Base-by-base conservation (phyloP, 2,888 invertebrate genomes). In the Standfussiana lucernea region DNA sequence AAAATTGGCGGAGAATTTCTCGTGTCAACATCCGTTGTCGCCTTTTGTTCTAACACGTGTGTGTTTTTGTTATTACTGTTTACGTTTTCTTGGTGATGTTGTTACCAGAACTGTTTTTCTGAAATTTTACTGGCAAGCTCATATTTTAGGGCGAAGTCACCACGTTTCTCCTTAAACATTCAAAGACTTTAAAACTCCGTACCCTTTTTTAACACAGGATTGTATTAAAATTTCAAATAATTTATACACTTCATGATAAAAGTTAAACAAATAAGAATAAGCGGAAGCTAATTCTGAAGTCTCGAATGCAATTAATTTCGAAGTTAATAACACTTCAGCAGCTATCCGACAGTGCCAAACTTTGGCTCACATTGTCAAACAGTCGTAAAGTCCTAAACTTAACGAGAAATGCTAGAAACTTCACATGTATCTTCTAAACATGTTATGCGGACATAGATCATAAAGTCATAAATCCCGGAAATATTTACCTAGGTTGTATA, bases 1-100 rank as follows among this genome's bases (percentile, higher is more conserved):
- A 91, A 90, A 91, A 88, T 86, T 84, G 85, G 72, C 74, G 72
- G 65, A 82, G 79, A 83, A 82, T 80, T 83, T 89, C 83, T 86
- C 84, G 83, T 85, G 89, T 89, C 89, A 85, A 91, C 89, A 88
- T 90, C 79, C 77, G 78, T 15, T 81, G 75, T 75, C 70, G 68
- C 70, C 67, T 75, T 84, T 84, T 80, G 72, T 72, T 75, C 53
- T 59, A 74, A 81, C 77, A 83, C 77, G 50, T 78, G 72, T 84
- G 68, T 84, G 73, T 82, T 79, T 80, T 84, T 79, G 56, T 73
- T 82, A 73, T 77, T 74, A 72, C 62, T 82, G 79, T 75, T 84
- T 79, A 82, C 79, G 71, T 82, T 67, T 78, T 75, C 72, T 84
- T 78, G 37, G 67, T 37, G 69, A 66, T 70, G 72, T 72, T 82